A percentile compares a stretch with the other conserved stretches of the same genome.
phyloP scores from a whole-genome alignment of 2,113 vertebrate species.

The Chaetops frenatus region DNA sequence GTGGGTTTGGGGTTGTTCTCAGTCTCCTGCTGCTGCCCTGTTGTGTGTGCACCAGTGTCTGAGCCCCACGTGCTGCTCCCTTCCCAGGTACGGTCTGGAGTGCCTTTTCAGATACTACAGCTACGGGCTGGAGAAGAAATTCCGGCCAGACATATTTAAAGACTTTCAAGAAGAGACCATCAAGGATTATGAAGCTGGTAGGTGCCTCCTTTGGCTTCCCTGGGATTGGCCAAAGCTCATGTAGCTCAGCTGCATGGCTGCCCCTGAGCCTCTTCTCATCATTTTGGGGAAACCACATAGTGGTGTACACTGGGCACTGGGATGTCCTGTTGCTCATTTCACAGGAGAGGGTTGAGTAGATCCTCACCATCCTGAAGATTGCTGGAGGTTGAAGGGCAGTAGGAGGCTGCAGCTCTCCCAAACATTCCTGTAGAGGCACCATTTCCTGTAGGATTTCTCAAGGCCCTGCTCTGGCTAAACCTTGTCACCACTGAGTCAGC shows the following conservation, averaged over 20 bases:
- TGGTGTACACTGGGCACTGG: fast-evolving
- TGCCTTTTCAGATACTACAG: conserved; percentile 99
- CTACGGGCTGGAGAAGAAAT: conserved; percentile 96
- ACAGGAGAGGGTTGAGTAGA: not conserved
- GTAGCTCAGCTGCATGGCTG: not conserved
- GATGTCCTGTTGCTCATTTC: not conserved
- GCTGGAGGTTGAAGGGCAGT: not conserved
- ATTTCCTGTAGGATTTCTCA: not conserved
- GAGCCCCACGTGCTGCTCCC: not conserved
- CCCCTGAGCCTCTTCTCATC: not conserved
- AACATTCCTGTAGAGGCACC: not conserved
- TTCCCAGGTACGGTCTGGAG: conserved; percentile 92
- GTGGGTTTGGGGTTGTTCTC: not conserved
- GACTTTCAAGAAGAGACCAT: conserved; percentile 98
- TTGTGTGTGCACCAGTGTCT: not conserved
- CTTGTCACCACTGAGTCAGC: not conserved
- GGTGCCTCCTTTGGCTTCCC: not conserved
- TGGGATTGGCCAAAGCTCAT: not conserved
- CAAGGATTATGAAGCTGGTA: conserved; percentile 95
- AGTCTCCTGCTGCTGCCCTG: not conserved
- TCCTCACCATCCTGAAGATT: not conserved
- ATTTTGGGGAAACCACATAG: fast-evolving
- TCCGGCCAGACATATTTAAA: conserved; percentile 94
- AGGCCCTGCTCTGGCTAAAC: not conserved
- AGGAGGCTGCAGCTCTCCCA: not conserved